A percentile compares a stretch with the other conserved stretches of the same genome.
phyloP scores from a whole-genome alignment of 2,888 invertebrate genomes.

The Linnaemya vulpina region DNA sequence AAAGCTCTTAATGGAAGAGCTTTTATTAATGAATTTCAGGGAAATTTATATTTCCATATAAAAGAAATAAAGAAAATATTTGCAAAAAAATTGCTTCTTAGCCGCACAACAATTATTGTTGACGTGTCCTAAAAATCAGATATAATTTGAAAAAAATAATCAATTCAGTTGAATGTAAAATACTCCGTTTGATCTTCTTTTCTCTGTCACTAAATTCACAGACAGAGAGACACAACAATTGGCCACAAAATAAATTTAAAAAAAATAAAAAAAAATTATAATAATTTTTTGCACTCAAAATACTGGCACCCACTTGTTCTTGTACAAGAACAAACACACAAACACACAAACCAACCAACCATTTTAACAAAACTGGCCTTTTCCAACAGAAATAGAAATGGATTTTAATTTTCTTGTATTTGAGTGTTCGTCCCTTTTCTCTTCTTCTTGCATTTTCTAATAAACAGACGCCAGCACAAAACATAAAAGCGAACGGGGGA shows the following conservation, averaged over 20 bases:
- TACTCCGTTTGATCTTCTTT: constrained; percentile 6
- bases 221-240: constrained; percentile 10
- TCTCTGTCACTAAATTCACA: constrained; percentile 1
- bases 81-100: not conserved
- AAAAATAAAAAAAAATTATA: no score
- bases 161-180: constrained; percentile 1
- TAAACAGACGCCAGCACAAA: constrained; percentile 60
- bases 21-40: no score
- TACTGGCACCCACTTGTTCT: constrained; percentile 24
- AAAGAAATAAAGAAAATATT: not conserved
- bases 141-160: constrained; percentile 5
- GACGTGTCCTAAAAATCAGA: not conserved
- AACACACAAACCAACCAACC: no score
- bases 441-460: constrained; percentile 47
- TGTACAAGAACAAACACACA: constrained; percentile 9
- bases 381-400: constrained; percentile 56
- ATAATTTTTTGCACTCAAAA: constrained; percentile 11
- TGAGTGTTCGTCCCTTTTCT: not conserved
- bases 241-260: not conserved
- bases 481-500: constrained; percentile 72
- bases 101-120: not conserved
- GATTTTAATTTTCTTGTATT: constrained; percentile 31
- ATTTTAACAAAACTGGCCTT: constrained; percentile 50
- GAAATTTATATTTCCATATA: no score
- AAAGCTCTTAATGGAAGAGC: no score